Evolutionary conservation across 2,113 vertebrate genomes (phyloP).

Genomic region (Phalacrocorax pelagicus): DNA sequence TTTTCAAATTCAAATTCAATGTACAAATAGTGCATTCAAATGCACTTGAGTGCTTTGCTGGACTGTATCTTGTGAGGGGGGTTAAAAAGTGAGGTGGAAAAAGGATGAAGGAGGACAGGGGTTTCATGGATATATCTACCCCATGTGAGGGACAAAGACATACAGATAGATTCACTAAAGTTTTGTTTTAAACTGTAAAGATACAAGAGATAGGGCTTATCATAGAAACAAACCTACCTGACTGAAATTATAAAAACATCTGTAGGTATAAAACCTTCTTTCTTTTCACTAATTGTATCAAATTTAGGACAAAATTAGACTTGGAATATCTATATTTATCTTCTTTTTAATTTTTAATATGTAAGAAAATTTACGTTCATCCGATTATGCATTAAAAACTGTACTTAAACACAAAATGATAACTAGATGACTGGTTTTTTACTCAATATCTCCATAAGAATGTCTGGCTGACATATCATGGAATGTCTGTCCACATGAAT

Average conservation of each 20-base stretch:
- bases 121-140: not conserved
- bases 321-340: not conserved
- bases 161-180: not conserved
- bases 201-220: not conserved
- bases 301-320: not conserved
- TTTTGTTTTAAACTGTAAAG: not conserved
- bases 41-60: not conserved
- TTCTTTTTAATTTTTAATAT: not conserved
- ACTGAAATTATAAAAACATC: not conserved
- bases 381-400: not conserved
- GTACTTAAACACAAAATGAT: not conserved
- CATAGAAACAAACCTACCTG: not conserved
- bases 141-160: not conserved
- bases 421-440: not conserved
- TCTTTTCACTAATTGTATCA: not conserved
- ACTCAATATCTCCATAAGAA: not conserved
- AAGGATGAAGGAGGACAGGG: not conserved
- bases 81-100: not conserved
- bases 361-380: not conserved
- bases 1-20: not conserved
- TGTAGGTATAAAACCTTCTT: not conserved
- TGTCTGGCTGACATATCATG: not conserved
- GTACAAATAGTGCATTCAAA: not conserved
- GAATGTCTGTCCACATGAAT: not conserved
- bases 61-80: not conserved